A percentile compares a stretch with the other conserved stretches of the same genome.
Evolutionary conservation across 2,797 vertebrate species (phyloP).

Genomic region (Parotocinclus haroldoi): DNA sequence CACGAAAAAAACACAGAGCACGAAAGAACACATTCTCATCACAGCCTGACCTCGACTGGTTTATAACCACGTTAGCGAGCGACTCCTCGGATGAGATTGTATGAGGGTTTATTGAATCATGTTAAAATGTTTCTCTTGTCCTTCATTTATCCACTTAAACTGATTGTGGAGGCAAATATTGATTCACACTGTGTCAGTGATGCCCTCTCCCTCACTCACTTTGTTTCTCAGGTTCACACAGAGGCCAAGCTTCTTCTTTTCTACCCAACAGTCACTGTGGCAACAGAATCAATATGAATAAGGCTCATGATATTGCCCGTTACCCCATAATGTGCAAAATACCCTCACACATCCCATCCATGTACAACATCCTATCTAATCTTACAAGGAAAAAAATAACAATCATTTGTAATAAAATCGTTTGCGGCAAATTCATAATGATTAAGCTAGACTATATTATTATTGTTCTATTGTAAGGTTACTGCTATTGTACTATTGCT

Average conservation of each 20-base stretch:
- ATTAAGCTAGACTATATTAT: too few species aligned
- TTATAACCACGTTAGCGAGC: too few species aligned
- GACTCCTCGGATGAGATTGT: neutral
- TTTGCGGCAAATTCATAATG: too few species aligned
- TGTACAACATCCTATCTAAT: too few species aligned
- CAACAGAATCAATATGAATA: constrained; percentile 18
- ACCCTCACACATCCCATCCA: neutral
- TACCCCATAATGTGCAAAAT: neutral
- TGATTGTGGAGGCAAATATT: constrained; percentile 11
- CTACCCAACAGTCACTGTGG: constrained; percentile 26
- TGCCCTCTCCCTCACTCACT: neutral
- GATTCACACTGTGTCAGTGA: neutral
- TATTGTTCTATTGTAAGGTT: too few species aligned
- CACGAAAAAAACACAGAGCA: too few species aligned
- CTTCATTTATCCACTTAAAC: constrained; percentile 30
- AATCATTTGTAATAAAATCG: too few species aligned
- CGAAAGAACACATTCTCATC: too few species aligned
- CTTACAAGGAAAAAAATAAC: too few species aligned
- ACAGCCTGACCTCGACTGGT: too few species aligned
- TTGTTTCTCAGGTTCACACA: constrained; percentile 13
- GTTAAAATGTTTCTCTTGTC: constrained; percentile 7
- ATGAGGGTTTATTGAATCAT: constrained; percentile 16
- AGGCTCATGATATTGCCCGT: constrained; percentile 2
- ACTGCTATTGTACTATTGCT: too few species aligned
- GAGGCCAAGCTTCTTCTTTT: constrained; percentile 22